Base-by-base conservation (phyloP, 2,888 invertebrate species). In the Napeogenes sylphis region DNA sequence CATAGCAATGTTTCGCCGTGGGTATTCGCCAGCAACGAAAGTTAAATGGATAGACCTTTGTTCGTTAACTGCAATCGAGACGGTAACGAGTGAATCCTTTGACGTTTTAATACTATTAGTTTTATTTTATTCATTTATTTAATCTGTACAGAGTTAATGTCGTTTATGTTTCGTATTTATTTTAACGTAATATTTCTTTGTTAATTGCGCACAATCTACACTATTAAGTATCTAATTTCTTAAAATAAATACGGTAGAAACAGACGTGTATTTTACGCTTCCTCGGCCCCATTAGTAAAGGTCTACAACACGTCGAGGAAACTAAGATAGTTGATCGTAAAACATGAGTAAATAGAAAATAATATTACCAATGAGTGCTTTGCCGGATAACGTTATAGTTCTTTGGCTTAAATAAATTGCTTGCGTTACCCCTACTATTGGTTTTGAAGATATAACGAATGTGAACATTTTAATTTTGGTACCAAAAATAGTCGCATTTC, bases 51-150 rank as follows among this genome's bases (percentile, higher is more conserved):
- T 64, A 58, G 55, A 59, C 62, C 62, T 61, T 67, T 62, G 67
- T 66, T 66, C 62, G 66, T 64, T 62, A 62, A 59, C 56, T 62
- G 56, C 64, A 64, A 64, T 64, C 62, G 60, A 60, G 63, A 56
- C 58, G 64, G 64, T 67, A 65, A 61, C 64, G 63, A 64, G 63
- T 61, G 59, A 63, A 57, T 57, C 60, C 60, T 60, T 64, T 64
- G 60, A 60, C 55, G 45, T 46, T 60, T 57, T 51, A 51, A 51
- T 51, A 30, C 51, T 51, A 51, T 51, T 51, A 51, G 51, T 51
- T 51, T 51, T 51, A 6, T 51, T 51, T 21, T 3, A 21, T 21
- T 51, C 21, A 21, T 21, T 21, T 21, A 3, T 10, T 30, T 30
- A 30, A 6, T 51, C 21, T 21, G 21, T 21, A 21, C 21, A 21